A percentile compares a stretch with the other conserved stretches of the same genome.
Evolutionary conservation across 2,888 invertebrate genomes (phyloP).

Genomic region (Aleiodes testaceus): DNA sequence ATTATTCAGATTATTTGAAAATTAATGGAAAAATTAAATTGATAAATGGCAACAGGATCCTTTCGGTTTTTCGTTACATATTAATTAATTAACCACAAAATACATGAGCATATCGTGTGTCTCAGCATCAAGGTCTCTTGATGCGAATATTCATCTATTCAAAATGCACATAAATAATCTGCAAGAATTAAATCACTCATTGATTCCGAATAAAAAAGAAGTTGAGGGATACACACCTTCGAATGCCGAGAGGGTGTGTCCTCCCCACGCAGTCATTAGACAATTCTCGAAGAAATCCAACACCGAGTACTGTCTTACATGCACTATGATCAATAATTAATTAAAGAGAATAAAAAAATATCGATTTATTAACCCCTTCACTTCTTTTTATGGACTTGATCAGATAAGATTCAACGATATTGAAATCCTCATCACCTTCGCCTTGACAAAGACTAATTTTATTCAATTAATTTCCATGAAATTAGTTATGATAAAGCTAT

Average conservation of each 20-base stretch:
- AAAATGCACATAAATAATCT: slow-evolving; percentile 13
- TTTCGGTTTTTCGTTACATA: background rate
- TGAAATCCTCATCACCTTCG: slow-evolving; percentile 1
- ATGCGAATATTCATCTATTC: slow-evolving; percentile 4
- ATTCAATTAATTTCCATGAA: background rate
- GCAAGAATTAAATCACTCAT: slow-evolving; percentile 16
- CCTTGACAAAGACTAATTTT: background rate
- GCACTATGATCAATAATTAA: background rate
- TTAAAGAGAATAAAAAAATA: background rate
- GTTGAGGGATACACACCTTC: slow-evolving; percentile 27
- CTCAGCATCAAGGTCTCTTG: slow-evolving; percentile 19
- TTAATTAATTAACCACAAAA: background rate
- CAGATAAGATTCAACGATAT: slow-evolving; percentile 16
- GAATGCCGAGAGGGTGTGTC: slow-evolving; percentile 18
- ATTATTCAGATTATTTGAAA: background rate
- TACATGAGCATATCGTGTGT: background rate
- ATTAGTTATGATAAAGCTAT: too few relatives aligned
- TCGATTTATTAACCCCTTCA: slow-evolving; percentile 7
- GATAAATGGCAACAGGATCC: background rate
- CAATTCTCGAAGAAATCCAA: slow-evolving; percentile 14
- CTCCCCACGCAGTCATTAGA: slow-evolving; percentile 11
- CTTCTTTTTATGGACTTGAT: background rate
- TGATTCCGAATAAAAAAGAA: background rate
- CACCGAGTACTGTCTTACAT: background rate
- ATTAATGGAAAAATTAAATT: background rate